Evolutionary conservation across 2,113 vertebrate species (phyloP).

Genomic region (Rhinoderma darwinii): DNA sequence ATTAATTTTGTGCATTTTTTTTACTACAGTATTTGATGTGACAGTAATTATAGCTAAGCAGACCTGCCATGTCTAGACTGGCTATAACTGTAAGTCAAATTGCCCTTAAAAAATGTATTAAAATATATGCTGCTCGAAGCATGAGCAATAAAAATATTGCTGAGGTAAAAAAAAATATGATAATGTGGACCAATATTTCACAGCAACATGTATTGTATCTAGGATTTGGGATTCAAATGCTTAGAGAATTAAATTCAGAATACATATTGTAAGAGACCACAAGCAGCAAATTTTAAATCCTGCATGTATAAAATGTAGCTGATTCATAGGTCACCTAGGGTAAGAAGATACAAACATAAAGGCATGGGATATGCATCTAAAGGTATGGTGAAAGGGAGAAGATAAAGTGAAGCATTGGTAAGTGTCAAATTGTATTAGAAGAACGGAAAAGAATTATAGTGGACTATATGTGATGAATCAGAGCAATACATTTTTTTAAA

Average conservation of each 20-base stretch:
- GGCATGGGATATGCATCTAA: not conserved
- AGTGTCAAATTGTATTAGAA: conserved; percentile 10
- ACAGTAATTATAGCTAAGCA: conserved; percentile 19
- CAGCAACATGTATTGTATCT: not conserved
- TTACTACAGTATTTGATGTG: not conserved
- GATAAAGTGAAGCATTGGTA: conserved; percentile 45
- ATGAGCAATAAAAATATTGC: conserved; percentile 38
- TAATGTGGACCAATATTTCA: not conserved
- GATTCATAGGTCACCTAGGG: conserved; percentile 26
- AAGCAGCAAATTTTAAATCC: conserved; percentile 1
- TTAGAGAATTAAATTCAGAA: conserved; percentile 51
- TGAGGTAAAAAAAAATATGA: conserved; percentile 24
- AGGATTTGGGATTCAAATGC: not conserved
- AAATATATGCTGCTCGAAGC: conserved; percentile 4
- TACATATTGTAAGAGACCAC: not conserved
- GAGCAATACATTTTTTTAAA: not conserved
- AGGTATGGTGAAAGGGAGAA: conserved; percentile 42
- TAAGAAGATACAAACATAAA: conserved; percentile 55
- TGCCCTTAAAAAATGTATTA: conserved; percentile 45
- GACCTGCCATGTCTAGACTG: conserved; percentile 2
- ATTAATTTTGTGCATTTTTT: not conserved
- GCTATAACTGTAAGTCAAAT: conserved; percentile 60
- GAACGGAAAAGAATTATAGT: not conserved
- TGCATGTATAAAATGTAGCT: conserved; percentile 39
- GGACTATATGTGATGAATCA: not conserved